Evolutionary conservation across 2,113 vertebrate genomes (phyloP), one percentile per base, ranked within the genome.

Genomic region (Microtus oregoni): DNA sequence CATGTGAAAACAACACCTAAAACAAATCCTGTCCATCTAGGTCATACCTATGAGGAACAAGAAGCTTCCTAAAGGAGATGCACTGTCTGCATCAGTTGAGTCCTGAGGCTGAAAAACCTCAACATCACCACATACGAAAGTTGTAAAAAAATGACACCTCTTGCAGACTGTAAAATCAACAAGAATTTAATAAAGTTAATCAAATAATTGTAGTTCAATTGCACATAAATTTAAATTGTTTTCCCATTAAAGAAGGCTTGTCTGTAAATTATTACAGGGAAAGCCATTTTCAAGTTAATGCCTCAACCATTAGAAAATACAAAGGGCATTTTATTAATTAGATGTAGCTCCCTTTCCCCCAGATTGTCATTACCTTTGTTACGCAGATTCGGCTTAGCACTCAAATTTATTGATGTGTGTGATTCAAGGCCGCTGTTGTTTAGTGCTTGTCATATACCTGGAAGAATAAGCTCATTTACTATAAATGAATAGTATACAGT

Each of bases 181-280:
- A 98, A 98, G 98, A 98, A 98, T 98, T 98, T 98, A 99, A 98
- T 98, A 98, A 98, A 98, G 98, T 98, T 99, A 99, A 99, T 98
- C 98, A 98, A 98, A 99, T 99, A 98, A 98, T 98, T 98, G 98
- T 91, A 52, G 0, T 98, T 98, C 86, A 90, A 97, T 96, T 98
- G 98, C 98, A 98, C 98, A 99, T 99, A 98, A 98, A 98, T 98
- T 99, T 98, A 98, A 98, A 98, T 98, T 98, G 98, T 98, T 99
- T 98, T 98, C 93, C 95, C 98, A 98, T 98, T 98, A 99, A 98
- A 98, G 98, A 98, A 95, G 98, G 98, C 98, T 98, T 98, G 98
- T 98, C 98, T 98, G 65, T 93, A 98, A 98, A 98, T 98, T 98
- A 99, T 98, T 98, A 97, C 97, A 97, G 94, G 97, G 98, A 98